Evolutionary conservation across 1,140 invertebrate species (phyloP).

Genomic region (Contarinia nasturtii): DNA sequence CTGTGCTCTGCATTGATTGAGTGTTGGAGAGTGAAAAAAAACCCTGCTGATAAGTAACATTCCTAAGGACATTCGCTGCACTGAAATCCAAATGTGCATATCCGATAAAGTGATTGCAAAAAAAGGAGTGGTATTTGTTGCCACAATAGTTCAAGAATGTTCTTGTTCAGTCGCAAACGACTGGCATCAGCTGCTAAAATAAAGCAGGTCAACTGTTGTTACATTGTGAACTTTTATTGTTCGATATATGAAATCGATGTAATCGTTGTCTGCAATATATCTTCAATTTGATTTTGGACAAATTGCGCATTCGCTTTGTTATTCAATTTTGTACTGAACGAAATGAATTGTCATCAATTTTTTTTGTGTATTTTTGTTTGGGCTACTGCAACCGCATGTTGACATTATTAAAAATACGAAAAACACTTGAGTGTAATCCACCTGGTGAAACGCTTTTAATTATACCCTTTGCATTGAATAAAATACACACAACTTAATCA

Average conservation of each 20-base stretch:
- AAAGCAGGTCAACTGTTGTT: neutral
- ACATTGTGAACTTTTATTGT: neutral
- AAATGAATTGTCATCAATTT: too few species aligned
- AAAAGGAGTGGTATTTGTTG: too few species aligned
- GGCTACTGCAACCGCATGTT: neutral
- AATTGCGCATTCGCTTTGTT: too few species aligned
- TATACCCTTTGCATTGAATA: too few species aligned
- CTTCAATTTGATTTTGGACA: too few species aligned
- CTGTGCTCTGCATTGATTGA: neutral
- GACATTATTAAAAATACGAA: neutral
- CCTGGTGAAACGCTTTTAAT: neutral
- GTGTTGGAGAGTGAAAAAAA: neutral
- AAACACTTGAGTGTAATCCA: neutral
- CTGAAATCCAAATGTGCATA: too few species aligned
- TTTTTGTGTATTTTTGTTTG: too few species aligned
- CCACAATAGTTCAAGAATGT: neutral
- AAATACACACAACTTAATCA: too few species aligned
- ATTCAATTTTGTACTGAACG: too few species aligned
- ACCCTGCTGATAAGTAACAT: neutral
- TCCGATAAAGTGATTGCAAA: neutral
- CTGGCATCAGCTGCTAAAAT: neutral
- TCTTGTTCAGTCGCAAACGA: too few species aligned
- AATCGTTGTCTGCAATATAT: too few species aligned
- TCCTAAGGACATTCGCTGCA: too few species aligned
- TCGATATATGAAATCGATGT: neutral